Base-by-base conservation (phyloP, 2,888 invertebrate genomes). In the Dascillus cervinus region DNA sequence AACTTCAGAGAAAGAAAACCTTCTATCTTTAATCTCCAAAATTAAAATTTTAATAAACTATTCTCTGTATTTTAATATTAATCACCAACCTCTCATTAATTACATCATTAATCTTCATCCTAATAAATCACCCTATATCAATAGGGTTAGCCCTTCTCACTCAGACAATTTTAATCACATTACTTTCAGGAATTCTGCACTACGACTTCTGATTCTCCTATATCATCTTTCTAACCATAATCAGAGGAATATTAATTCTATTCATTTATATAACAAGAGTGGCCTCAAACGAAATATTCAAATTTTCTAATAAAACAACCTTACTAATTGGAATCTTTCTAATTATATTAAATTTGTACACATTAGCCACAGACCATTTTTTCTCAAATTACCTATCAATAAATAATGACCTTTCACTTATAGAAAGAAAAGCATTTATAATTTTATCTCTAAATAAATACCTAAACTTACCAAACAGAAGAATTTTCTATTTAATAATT, bases 191-290 rank as follows among this genome's bases (percentile, higher is more conserved):
- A 27, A 53, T 69, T 57, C 43, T 72, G 54, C 63, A 65, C 45
- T 60, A 65, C 58, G 67, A 65, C 34, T 72, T 70, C 49, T 76
- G 73, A 73, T 75, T 71, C 52, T 72, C 72, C 0, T 75, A 75
- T 61, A 72, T 77, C 56, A 50, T 76, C 66, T 74, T 77, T 53
- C 52, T 77, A 64, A 68, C 73, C 49, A 74, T 77, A 58, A 52
- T 78, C 57, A 75, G 78, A 11, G 77, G 77, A 9, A 62, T 79
- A 67, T 47, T 79, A 67, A 69, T 79, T 4, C 47, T 79, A 65
- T 77, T 79, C 65, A 68, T 77, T 60, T 79, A 79, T 60, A 70
- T 79, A 2, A 71, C 73, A 34, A 76, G 75, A 44, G 54, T 75
- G 59, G 72, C 73, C 0, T 73, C 72, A 9, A 77, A 77, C 65